Conservation (phyloP, 2,888 invertebrate species). For the Pemphredon lugubris region DNA sequence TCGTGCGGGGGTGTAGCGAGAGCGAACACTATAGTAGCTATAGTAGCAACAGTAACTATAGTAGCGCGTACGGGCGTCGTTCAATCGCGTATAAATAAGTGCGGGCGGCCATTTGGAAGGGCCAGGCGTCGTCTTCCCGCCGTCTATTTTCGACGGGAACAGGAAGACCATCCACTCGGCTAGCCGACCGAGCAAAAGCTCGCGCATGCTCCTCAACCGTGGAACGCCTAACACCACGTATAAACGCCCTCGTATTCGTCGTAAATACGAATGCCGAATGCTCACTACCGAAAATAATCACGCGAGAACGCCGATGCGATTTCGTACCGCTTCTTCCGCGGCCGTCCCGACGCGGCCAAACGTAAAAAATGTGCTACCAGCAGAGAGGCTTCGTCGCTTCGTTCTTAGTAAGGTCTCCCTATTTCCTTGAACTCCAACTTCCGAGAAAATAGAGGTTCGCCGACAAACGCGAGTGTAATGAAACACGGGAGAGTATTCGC, state of each 20-base stretch:
- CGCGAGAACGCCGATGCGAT: slow-evolving; percentile 50
- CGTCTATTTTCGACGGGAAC: slow-evolving; percentile 64
- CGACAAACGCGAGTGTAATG: neutral
- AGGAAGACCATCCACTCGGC: slow-evolving; percentile 56
- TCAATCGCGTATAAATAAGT: slow-evolving; percentile 54
- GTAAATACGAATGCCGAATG: slow-evolving; percentile 67
- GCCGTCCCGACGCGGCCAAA: slow-evolving; percentile 25
- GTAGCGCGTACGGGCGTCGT: slow-evolving; percentile 8
- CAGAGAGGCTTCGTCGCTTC: slow-evolving; percentile 7
- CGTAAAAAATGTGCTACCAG: slow-evolving; percentile 47
- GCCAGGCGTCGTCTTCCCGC: slow-evolving; percentile 44
- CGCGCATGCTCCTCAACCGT: slow-evolving; percentile 50
- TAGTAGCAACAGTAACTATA: slow-evolving; percentile 16
- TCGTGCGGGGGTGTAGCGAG: neutral
- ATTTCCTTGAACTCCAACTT: neutral
- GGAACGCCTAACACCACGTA: slow-evolving; percentile 25
- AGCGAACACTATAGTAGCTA: neutral
- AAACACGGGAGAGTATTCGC: neutral
- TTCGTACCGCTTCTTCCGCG: slow-evolving; percentile 40
- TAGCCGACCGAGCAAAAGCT: too few species aligned
- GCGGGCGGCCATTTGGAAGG: slow-evolving; percentile 23
- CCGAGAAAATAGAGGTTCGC: neutral
- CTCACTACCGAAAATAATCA: slow-evolving; percentile 70
- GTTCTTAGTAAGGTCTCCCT: neutral
- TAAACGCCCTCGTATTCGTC: slow-evolving; percentile 44